These are phyloP conservation scores for Rhincodon typus DNA, from an alignment of 2,797 vertebrate species.

Conservation along the genomic window DNA sequence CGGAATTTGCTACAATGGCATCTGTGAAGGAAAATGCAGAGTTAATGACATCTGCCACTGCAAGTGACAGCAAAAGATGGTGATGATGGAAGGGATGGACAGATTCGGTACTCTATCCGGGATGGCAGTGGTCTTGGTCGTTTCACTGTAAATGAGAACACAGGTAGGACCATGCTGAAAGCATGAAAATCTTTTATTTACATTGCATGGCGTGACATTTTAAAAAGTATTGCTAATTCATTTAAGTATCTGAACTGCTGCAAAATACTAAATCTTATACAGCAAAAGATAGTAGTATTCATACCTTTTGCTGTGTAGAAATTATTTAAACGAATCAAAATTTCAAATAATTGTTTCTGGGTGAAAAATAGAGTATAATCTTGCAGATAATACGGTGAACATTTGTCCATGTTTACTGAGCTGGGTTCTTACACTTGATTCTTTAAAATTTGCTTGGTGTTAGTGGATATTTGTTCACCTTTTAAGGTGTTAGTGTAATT, in stretches of 20 bases:
- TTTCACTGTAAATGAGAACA: slow-evolving; percentile 89
- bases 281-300: neutral
- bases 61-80: slow-evolving; percentile 81
- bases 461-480: neutral
- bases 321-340: neutral
- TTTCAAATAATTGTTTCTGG: neutral
- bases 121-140: slow-evolving; percentile 90
- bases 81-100: slow-evolving; percentile 82
- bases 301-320: neutral
- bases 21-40: slow-evolving; percentile 85
- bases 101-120: slow-evolving; percentile 87
- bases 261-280: neutral
- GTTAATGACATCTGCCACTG: no score
- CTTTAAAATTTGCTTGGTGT: neutral
- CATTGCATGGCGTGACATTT: neutral
- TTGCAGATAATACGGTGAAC: neutral
- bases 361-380: neutral
- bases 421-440: neutral
- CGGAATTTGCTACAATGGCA: slow-evolving; percentile 76
- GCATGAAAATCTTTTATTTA: neutral
- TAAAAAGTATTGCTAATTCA: neutral
- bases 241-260: neutral
- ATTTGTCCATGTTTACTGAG: neutral
- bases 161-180: slow-evolving; percentile 63
- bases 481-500: neutral